Evolutionary conservation across 2,888 invertebrate species (phyloP), one percentile per base, ranked within the genome.

Genomic region (Acrobasis repandana): DNA sequence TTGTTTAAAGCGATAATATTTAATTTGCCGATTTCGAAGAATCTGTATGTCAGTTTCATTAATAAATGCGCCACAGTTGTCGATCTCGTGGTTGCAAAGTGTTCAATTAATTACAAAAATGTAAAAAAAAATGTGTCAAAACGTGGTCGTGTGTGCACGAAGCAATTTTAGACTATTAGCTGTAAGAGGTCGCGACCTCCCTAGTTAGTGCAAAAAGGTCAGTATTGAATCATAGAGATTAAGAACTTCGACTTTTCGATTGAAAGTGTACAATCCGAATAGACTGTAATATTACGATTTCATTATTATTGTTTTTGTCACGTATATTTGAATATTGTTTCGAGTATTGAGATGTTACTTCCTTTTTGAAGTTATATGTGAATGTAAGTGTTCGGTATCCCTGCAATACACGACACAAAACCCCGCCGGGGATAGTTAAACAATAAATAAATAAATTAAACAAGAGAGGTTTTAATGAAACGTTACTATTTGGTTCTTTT

Each of bases 191-290:
- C 71, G 43, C 66, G 61, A 67, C 77, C 78, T 77, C 77, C 68
- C 66, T 85, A 86, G 84, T 83, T 85, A 89, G 83, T 79, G 88
- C 88, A 87, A 88, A 87, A 84, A 71, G 67, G 72, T 79, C 69
- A 72, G 67, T 71, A 71, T 72, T 65, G 70, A 69, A 74, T 72
- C 67, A 72, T 83, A 82, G 79, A 56, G 61, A 68, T 67, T 86
- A 89, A 86, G 85, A 80, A 85, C 82, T 86, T 87, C 74, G 85
- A 88, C 81, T 85, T 88, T 88, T 86, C 79, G 83, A 86, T 83
- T 86, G 79, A 83, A 79, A 83, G 79, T 91, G 88, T 90, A 91
- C 90, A 90, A 88, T 86, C 87, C 82, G 80, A 82, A 88, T 90
- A 90, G 90, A 90, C 88, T 90, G 88, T 90, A 88, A 85, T 76